Percentiles rank a stretch among this genome's conserved stretches.
These are phyloP conservation scores for Gorsachius goisagi DNA, from an alignment of 2,113 vertebrate genomes.

Conservation along the genomic window DNA sequence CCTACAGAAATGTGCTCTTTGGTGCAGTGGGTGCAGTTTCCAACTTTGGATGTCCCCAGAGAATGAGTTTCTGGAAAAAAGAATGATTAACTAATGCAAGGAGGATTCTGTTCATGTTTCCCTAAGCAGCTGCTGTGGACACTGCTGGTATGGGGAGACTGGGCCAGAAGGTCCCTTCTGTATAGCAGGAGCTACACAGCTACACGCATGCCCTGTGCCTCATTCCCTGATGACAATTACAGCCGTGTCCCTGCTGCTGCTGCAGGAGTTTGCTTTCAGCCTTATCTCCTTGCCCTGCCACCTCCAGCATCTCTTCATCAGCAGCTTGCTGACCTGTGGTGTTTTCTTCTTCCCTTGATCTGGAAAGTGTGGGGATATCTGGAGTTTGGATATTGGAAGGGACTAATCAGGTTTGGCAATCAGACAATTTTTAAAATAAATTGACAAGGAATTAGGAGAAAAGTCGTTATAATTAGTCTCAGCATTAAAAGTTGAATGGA, in stretches of 20 bases:
- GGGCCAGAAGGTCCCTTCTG: background rate
- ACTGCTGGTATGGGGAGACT: background rate
- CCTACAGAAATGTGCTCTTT: background rate
- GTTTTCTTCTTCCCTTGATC: background rate
- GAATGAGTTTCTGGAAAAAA: background rate
- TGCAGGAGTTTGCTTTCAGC: background rate
- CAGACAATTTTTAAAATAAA: background rate
- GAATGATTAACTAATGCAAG: background rate
- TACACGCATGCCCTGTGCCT: background rate
- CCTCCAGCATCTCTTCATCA: background rate
- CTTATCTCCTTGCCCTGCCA: fast-evolving
- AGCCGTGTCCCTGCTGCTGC: fast-evolving
- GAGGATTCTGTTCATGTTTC: background rate
- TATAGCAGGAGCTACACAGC: background rate
- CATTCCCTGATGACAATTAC: background rate
- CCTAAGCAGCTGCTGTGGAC: background rate
- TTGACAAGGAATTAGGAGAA: background rate
- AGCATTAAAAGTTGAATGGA: background rate
- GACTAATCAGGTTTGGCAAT: background rate
- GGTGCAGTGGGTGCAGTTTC: background rate
- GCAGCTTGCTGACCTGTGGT: background rate
- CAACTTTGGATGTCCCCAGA: background rate
- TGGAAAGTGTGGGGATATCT: background rate
- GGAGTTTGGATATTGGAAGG: background rate
- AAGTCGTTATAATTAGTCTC: background rate